These are phyloP conservation scores for Leptura quadrifasciata DNA, from an alignment of 2,888 invertebrate genomes.

Conservation along the genomic window DNA sequence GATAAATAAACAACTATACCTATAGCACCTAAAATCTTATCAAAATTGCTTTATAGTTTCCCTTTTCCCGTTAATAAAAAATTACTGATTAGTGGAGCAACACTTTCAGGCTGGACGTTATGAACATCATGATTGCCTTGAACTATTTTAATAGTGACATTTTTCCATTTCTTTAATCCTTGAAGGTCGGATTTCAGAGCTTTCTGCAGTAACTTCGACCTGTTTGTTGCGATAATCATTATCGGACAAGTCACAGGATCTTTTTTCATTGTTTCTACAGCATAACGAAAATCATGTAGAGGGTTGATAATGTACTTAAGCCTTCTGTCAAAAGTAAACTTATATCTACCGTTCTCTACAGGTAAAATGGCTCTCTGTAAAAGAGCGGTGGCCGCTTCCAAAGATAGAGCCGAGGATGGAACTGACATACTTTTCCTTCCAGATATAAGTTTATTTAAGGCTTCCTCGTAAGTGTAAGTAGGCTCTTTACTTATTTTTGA, in stretches of 20 bases:
- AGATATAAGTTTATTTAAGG: conserved; percentile 73
- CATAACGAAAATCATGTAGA: conserved; percentile 64
- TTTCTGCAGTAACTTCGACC: conserved; percentile 53
- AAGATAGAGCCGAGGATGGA: conserved; percentile 70
- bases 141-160: conserved; percentile 69
- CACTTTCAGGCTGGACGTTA: conserved; percentile 76
- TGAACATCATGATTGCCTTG: conserved; percentile 80
- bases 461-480: conserved; percentile 73
- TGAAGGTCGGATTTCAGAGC: conserved; percentile 57
- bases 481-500: conserved; percentile 60
- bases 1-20: too few relatives aligned
- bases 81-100: conserved; percentile 68
- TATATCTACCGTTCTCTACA: conserved; percentile 73
- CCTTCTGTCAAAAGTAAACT: conserved; percentile 78
- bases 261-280: conserved; percentile 67
- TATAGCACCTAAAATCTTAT: too few relatives aligned
- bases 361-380: conserved; percentile 73
- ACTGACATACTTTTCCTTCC: conserved; percentile 72
- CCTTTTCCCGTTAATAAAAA: conserved; percentile 63
- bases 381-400: conserved; percentile 74
- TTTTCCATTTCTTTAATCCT: conserved; percentile 60
- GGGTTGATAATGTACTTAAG: conserved; percentile 71
- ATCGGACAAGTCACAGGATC: conserved; percentile 69
- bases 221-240: conserved; percentile 66
- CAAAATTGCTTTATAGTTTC: conserved; percentile 56